phyloP scores from a whole-genome alignment of 2,113 vertebrate genomes.

The Zapus hudsonius region DNA sequence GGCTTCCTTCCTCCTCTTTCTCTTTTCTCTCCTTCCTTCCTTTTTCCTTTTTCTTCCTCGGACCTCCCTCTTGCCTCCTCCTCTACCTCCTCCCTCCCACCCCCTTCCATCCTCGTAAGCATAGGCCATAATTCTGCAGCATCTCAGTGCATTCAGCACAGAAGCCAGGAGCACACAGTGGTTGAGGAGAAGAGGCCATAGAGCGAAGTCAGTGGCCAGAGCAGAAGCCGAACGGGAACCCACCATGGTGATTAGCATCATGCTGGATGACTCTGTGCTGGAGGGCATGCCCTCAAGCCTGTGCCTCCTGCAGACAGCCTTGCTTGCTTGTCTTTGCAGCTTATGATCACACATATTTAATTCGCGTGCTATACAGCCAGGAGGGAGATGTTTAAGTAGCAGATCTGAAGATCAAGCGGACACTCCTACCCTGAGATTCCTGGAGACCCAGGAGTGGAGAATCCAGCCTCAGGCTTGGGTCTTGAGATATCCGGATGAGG shows the following conservation, averaged over 20 bases:
- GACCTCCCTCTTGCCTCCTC: no score
- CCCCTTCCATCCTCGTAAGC: background rate
- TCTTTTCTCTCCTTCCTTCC: no score
- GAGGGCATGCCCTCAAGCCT: accelerated
- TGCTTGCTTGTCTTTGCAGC: background rate
- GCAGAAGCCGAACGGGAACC: background rate
- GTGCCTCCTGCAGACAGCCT: accelerated
- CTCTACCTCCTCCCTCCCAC: accelerated
- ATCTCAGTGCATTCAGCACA: background rate
- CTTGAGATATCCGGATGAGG: background rate
- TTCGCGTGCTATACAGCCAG: background rate
- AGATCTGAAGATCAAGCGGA: background rate
- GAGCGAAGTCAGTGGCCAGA: background rate
- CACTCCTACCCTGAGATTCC: accelerated
- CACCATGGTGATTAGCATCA: background rate
- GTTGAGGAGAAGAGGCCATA: no score
- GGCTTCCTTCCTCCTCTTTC: no score
- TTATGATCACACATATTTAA: background rate
- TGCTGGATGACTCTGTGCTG: background rate
- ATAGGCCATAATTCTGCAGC: background rate
- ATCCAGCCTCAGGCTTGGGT: background rate
- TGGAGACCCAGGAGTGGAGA: no score
- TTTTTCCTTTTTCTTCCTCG: no score
- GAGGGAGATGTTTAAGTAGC: background rate
- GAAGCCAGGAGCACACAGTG: background rate